Evolutionary conservation across 1,140 invertebrate species (phyloP), one percentile per base, ranked within the genome.

Genomic region (Onthophagus taurus): DNA sequence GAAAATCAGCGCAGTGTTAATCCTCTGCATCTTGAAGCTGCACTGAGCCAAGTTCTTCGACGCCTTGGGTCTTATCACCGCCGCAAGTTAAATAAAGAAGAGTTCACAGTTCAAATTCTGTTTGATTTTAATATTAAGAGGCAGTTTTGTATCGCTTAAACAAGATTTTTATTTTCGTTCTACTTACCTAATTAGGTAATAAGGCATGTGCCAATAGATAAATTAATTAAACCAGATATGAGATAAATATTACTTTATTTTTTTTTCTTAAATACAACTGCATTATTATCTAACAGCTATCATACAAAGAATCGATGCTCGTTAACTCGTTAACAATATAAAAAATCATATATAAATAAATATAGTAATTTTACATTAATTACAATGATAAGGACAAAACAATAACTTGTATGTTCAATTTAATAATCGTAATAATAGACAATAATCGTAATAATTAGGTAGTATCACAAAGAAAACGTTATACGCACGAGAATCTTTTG

Each of bases 201-300:
- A n/a, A n/a, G n/a, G n/a, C n/a, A n/a, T n/a, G n/a, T n/a, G n/a
- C n/a, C n/a, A n/a, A n/a, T n/a, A n/a, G n/a, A n/a, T n/a, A n/a
- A n/a, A n/a, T n/a, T n/a, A n/a, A n/a, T n/a, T n/a, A n/a, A n/a
- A n/a, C n/a, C n/a, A n/a, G n/a, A 7, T 26, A 7, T n/a, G 23
- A 26, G 23, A 26, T 26, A 26, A 26, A 26, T 26, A 26, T 26
- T 26, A 7, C n/a, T 7, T 26, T 26, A 7, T 7, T 26, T 26
- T 26, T 26, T 26, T 41, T 30, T 16, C 48, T 42, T 52, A 45
- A 57, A 55, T 59, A 60, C 58, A 60, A 60, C 58, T 61, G 53
- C 50, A 59, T 58, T 57, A 56, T 46, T 44, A 30, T 57, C 54
- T 59, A 59, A 61, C 57, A 58, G 57, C 55, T 59, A 61, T 58